These are phyloP conservation scores for Dicrurus megarhynchus DNA, from an alignment of 2,113 vertebrate species.

Conservation along the genomic window DNA sequence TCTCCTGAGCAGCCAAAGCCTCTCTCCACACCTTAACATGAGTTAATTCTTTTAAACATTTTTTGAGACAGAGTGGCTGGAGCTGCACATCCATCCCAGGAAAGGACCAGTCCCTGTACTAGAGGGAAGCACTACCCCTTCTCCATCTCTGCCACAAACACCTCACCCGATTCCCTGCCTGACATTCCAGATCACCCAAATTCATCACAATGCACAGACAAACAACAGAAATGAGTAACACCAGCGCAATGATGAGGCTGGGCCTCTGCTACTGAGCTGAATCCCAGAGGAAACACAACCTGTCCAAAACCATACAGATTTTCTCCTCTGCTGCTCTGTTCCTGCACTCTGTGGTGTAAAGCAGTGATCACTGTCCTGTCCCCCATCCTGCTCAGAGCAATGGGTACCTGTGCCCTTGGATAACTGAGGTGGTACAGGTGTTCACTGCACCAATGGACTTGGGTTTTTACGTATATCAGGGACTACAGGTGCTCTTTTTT, in stretches of 20 bases:
- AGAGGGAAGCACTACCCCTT: background rate
- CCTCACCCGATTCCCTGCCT: background rate
- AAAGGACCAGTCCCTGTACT: background rate
- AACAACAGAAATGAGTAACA: background rate
- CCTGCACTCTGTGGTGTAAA: background rate
- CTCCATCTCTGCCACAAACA: background rate
- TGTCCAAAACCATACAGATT: background rate
- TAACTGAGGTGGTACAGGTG: background rate
- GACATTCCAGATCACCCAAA: background rate
- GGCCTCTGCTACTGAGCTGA: background rate
- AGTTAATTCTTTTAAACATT: background rate
- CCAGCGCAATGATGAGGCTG: background rate
- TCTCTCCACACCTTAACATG: background rate
- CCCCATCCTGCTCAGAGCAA: background rate
- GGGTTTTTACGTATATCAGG: background rate
- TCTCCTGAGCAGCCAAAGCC: background rate
- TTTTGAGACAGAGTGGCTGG: background rate
- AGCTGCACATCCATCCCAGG: background rate
- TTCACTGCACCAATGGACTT: background rate
- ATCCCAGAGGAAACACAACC: background rate
- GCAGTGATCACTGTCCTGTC: background rate
- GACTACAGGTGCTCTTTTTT: background rate
- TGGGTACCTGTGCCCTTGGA: background rate
- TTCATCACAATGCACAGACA: background rate
- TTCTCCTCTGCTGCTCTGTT: background rate